Evolutionary conservation across 2,113 vertebrate genomes (phyloP).

Genomic region (Paradoxurus hermaphroditus): DNA sequence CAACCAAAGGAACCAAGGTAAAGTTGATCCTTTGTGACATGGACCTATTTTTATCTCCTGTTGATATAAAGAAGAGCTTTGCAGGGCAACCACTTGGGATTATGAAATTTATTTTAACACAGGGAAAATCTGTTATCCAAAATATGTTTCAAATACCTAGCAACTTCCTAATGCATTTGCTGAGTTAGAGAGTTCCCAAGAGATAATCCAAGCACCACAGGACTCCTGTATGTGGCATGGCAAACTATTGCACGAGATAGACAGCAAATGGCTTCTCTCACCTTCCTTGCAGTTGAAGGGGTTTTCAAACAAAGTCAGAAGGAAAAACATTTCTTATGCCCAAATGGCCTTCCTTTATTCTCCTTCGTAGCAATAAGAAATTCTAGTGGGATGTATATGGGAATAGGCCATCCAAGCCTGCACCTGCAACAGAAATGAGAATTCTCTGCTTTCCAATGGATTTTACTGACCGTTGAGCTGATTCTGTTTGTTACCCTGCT

Average conservation of each 20-base stretch:
- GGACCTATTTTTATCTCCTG: not conserved
- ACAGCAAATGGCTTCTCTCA: constrained; percentile 37
- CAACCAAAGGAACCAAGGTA: not conserved
- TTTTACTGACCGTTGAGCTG: not conserved
- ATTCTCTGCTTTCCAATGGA: constrained; percentile 3
- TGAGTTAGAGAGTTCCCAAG: constrained; percentile 52
- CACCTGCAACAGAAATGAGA: constrained; percentile 45
- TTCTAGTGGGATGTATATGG: not conserved
- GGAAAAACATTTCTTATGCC: constrained; percentile 35
- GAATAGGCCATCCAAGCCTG: not conserved
- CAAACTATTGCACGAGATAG: not conserved
- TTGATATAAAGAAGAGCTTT: not conserved
- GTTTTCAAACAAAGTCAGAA: constrained; percentile 38
- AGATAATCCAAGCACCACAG: not conserved
- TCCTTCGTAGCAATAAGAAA: constrained; percentile 38
- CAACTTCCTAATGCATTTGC: constrained; percentile 24
- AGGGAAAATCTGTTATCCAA: constrained; percentile 19
- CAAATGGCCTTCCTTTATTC: constrained; percentile 43
- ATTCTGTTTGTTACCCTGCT: not conserved
- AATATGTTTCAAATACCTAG: constrained; percentile 42
- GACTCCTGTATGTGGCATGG: not conserved
- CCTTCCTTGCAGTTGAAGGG: not conserved
- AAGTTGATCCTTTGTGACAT: not conserved
- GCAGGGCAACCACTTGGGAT: not conserved
- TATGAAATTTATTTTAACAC: not conserved